Conservation (phyloP, 2,797 vertebrate genomes). For the Sebastes vulpes region DNA sequence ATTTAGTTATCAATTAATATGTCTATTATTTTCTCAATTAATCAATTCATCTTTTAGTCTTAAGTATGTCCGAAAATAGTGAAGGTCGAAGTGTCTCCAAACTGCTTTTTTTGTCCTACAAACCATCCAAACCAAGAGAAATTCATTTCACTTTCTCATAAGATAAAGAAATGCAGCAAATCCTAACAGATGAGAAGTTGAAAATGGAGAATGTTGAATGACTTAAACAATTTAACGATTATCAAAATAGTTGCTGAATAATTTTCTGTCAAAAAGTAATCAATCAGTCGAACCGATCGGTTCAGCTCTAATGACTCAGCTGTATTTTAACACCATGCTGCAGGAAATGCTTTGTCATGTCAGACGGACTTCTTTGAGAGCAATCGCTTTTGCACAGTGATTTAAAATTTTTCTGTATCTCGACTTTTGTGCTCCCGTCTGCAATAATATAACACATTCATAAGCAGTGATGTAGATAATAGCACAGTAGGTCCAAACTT, state of each 20-base stretch:
- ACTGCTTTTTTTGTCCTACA: not conserved
- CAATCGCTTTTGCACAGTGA: not conserved
- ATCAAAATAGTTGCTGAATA: not conserved
- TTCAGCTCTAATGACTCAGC: not conserved
- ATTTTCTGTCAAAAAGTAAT: not conserved
- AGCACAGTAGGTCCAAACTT: not conserved
- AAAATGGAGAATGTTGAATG: not conserved
- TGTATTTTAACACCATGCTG: not conserved
- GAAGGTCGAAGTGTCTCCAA: not conserved
- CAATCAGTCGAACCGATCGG: not conserved
- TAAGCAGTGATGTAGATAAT: not conserved
- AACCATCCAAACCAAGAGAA: not conserved
- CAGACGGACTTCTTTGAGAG: not conserved
- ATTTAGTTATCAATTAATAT: not conserved
- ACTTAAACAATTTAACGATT: not conserved
- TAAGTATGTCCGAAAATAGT: not conserved
- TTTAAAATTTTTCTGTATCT: not conserved
- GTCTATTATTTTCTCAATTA: not conserved
- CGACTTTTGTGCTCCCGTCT: not conserved
- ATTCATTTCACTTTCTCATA: not conserved
- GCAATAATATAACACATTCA: not conserved
- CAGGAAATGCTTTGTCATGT: not conserved
- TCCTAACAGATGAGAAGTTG: not conserved
- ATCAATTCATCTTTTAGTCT: not conserved
- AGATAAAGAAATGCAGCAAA: not conserved